A percentile compares a stretch with the other conserved stretches of the same genome.
Evolutionary conservation across 2,113 vertebrate species (phyloP).

Genomic region (Muscicapa adusta): DNA sequence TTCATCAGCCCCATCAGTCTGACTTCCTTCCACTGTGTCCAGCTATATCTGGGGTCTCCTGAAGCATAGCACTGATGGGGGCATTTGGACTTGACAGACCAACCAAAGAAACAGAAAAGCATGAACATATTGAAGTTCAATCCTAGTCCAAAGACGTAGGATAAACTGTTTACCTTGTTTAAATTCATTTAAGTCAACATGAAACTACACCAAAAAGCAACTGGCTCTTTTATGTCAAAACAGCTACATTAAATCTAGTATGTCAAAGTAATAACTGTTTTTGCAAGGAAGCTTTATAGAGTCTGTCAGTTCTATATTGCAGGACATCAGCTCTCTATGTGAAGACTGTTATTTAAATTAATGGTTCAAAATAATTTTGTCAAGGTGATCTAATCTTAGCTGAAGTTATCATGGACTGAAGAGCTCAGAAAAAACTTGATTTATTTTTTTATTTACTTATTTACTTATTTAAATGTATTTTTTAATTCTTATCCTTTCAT

Average conservation of each 20-base stretch:
- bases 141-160: background rate
- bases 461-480: background rate
- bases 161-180: background rate
- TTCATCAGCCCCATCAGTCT: background rate
- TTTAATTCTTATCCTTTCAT: background rate
- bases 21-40: background rate
- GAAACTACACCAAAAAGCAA: background rate
- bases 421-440: background rate
- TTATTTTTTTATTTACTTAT: too few species aligned
- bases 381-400: background rate
- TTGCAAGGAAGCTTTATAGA: background rate
- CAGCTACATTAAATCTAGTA: background rate
- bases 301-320: background rate
- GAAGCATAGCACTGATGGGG: background rate
- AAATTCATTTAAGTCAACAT: background rate
- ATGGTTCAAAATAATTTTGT: background rate
- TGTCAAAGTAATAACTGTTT: conserved; percentile 9
- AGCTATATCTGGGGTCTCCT: background rate
- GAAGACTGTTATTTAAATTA: background rate
- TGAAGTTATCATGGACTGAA: background rate
- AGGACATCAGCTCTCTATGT: background rate
- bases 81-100: background rate
- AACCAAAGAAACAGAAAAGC: background rate
- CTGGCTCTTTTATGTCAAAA: background rate
- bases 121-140: background rate